Evolutionary conservation across 2,797 vertebrate genomes (phyloP).

Genomic region (Harpagifer antarcticus): DNA sequence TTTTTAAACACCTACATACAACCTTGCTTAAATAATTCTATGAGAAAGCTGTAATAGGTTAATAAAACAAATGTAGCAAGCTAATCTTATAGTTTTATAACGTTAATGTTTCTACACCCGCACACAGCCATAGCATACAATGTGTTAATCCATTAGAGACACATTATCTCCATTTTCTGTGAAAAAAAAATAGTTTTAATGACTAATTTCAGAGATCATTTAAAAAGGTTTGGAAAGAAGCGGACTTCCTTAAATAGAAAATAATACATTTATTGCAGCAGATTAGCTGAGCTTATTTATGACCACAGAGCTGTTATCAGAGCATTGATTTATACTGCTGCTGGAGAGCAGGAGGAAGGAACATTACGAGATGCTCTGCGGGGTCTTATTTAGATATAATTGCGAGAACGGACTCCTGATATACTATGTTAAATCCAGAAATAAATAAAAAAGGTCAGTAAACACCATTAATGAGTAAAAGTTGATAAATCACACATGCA

Average conservation of each 20-base stretch:
- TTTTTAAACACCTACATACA: no score
- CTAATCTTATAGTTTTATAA: slow-evolving; percentile 4
- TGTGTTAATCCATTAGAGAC: slow-evolving; percentile 8
- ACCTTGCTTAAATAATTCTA: no score
- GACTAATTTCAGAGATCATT: slow-evolving; percentile 24
- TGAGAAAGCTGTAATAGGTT: not conserved
- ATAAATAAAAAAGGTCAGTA: not conserved
- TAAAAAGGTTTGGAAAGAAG: slow-evolving; percentile 18
- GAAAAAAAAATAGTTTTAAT: slow-evolving; percentile 4
- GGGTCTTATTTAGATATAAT: not conserved
- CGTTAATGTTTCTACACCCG: not conserved
- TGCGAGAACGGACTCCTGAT: not conserved
- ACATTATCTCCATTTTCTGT: slow-evolving; percentile 6
- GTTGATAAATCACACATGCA: not conserved
- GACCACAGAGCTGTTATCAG: slow-evolving; percentile 23
- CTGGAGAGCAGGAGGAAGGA: slow-evolving; percentile 15
- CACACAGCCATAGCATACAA: not conserved
- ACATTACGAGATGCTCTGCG: slow-evolving; percentile 2
- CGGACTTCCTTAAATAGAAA: slow-evolving; percentile 9
- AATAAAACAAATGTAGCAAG: not conserved
- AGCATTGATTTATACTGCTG: slow-evolving; percentile 32
- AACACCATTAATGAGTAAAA: not conserved
- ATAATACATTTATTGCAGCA: slow-evolving; percentile 25
- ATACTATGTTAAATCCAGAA: no score
- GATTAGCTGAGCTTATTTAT: slow-evolving; percentile 38